Percentiles rank a stretch among this genome's conserved stretches.
These are phyloP conservation scores for Frankliniella intonsa DNA, from an alignment of 2,888 invertebrate genomes.

Conservation along the genomic window DNA sequence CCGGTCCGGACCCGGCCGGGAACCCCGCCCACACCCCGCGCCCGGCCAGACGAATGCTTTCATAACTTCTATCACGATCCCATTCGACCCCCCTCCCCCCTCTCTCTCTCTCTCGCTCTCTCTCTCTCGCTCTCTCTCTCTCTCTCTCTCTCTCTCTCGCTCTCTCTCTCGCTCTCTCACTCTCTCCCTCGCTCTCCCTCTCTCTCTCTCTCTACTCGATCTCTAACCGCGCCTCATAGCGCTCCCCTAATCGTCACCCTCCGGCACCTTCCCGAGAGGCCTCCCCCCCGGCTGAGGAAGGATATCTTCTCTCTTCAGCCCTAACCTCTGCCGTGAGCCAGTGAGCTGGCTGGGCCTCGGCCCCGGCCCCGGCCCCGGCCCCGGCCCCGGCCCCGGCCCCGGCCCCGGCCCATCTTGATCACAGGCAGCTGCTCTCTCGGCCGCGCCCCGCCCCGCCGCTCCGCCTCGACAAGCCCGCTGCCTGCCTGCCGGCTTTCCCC, in stretches of 20 bases:
- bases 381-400: background rate
- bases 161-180: background rate
- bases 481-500: too few species aligned
- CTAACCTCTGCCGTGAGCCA: too few species aligned
- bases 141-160: background rate
- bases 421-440: background rate
- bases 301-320: too few species aligned
- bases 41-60: slow-evolving; percentile 1
- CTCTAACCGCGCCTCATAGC: background rate
- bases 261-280: background rate
- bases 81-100: background rate
- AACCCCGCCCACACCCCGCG: background rate
- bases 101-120: background rate
- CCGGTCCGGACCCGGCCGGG: background rate
- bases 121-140: background rate
- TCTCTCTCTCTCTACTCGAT: background rate
- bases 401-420: background rate
- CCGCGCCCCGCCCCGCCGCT: too few species aligned
- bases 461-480: too few species aligned
- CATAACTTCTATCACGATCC: background rate
- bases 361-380: background rate
- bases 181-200: background rate
- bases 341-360: background rate
- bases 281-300: background rate
- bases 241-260: background rate